phyloP scores from a whole-genome alignment of 2,888 invertebrate species.

The Pachliopta kotzebuea region DNA sequence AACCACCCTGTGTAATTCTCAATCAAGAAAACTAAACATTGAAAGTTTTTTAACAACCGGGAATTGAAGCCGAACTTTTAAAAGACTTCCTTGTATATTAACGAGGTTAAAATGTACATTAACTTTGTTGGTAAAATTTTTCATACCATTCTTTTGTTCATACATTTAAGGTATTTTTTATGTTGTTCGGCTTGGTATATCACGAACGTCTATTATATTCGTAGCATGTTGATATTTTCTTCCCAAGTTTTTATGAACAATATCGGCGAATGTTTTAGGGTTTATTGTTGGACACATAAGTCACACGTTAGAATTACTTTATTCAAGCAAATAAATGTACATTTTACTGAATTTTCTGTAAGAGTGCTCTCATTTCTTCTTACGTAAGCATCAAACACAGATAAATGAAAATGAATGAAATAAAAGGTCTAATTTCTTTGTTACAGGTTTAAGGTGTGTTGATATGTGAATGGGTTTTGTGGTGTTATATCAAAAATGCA shows the following conservation, averaged over 20 bases:
- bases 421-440: constrained; percentile 37
- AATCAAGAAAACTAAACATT: too few species aligned
- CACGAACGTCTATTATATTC: neutral
- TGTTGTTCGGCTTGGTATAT: constrained; percentile 7
- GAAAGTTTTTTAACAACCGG: too few species aligned
- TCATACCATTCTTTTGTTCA: neutral
- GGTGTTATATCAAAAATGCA: constrained; percentile 42
- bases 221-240: neutral
- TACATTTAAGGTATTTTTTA: neutral
- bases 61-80: too few species aligned
- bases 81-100: too few species aligned
- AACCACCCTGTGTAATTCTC: too few species aligned
- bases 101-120: too few species aligned
- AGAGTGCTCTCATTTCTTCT: neutral
- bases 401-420: neutral
- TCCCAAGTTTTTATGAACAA: neutral
- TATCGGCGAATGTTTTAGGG: constrained; percentile 3
- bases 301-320: constrained; percentile 14
- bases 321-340: constrained; percentile 10
- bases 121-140: neutral
- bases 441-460: constrained; percentile 64
- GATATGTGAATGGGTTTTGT: constrained; percentile 44
- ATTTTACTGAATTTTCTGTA: constrained; percentile 19
- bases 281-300: constrained; percentile 2
- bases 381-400: neutral